These are phyloP conservation scores for Champsocephalus gunnari DNA, from an alignment of 2,797 vertebrate genomes.

Conservation along the genomic window DNA sequence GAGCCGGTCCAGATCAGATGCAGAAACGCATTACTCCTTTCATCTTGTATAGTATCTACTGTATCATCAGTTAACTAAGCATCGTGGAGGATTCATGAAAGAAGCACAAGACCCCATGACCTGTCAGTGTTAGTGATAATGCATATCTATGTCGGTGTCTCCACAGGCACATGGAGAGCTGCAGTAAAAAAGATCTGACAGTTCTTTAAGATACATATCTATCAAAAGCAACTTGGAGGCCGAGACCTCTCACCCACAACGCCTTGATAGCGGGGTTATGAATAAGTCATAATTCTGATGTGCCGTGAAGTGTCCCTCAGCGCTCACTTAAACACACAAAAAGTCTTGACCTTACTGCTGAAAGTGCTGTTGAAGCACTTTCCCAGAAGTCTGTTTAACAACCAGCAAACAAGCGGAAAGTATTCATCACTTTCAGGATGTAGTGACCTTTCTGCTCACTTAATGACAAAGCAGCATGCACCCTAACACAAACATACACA, in stretches of 20 bases:
- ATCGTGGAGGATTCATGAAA: conserved; percentile 44
- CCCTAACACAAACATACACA: background rate
- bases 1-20: conserved; percentile 52
- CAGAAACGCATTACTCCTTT: conserved; percentile 41
- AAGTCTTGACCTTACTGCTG: conserved; percentile 39
- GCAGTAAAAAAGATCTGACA: conserved; percentile 62
- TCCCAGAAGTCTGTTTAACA: conserved; percentile 62
- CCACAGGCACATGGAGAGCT: conserved; percentile 23
- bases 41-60: conserved; percentile 46
- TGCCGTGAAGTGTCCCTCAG: conserved; percentile 51
- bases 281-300: conserved; percentile 65
- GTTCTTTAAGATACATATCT: conserved; percentile 51
- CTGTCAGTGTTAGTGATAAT: conserved; percentile 41
- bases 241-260: conserved; percentile 40
- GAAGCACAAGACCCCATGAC: conserved; percentile 28
- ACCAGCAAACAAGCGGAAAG: conserved; percentile 63
- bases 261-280: conserved; percentile 35
- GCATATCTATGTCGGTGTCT: conserved; percentile 43
- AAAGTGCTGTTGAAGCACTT: conserved; percentile 52
- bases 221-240: conserved; percentile 51
- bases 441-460: conserved; percentile 51
- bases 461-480: background rate
- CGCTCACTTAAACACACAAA: conserved; percentile 49
- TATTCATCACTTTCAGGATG: conserved; percentile 70
- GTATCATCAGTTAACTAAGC: conserved; percentile 46